Evolutionary conservation across 2,888 invertebrate species (phyloP).

Genomic region (Hermaeophaga mercurialis): DNA sequence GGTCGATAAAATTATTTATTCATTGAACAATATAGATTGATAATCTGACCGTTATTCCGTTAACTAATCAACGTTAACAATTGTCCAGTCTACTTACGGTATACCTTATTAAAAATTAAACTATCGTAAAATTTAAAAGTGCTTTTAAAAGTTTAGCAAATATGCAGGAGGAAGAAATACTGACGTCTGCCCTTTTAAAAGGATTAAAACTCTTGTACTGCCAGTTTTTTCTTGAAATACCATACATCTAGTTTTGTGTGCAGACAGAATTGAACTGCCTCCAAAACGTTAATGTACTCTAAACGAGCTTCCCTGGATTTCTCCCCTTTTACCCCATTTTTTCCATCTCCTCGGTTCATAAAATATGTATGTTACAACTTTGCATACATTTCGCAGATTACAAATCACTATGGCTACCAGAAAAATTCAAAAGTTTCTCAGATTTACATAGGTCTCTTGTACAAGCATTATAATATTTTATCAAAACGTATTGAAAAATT

Average conservation of each 20-base stretch:
- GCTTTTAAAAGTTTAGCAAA: not conserved
- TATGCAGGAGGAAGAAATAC: not conserved
- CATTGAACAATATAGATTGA: no score
- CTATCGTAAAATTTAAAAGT: no score
- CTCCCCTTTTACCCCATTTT: constrained; percentile 2
- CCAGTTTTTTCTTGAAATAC: constrained; percentile 2
- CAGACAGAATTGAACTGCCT: constrained; percentile 2
- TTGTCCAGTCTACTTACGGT: no score
- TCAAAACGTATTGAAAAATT: no score
- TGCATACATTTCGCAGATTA: constrained; percentile 16
- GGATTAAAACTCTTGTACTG: constrained; percentile 1
- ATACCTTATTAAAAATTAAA: no score
- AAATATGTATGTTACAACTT: constrained; percentile 21
- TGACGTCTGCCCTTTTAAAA: constrained; percentile 1
- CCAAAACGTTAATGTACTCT: constrained; percentile 13
- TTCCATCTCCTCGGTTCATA: not conserved
- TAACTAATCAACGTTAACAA: no score
- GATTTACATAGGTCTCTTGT: no score
- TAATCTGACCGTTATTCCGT: no score
- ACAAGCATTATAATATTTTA: no score
- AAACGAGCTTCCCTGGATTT: constrained; percentile 6
- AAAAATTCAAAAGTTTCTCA: not conserved
- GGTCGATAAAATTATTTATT: no score
- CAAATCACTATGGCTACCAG: not conserved
- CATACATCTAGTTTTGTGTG: constrained; percentile 3